Base-by-base conservation (phyloP, 2,113 vertebrate species). In the Cheilinus undulatus region DNA sequence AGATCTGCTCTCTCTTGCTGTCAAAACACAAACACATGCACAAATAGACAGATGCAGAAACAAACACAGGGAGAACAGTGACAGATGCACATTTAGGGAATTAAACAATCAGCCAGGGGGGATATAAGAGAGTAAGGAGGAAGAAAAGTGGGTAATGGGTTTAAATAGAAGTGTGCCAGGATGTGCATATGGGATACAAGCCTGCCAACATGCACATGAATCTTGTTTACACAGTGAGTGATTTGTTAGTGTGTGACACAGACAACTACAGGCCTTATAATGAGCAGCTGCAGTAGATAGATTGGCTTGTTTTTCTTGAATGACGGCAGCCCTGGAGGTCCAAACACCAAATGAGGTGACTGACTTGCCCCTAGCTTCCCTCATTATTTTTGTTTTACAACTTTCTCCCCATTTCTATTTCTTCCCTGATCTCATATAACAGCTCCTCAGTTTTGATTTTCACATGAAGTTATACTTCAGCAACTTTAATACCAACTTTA, bases 1-100 rank as follows among this genome's bases (percentile, higher is more conserved):
- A 87, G 88, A 91, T 84, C 83, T 71, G 73, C 80, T 82, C 52
- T 61, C 64, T 82, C 61, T 83, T 68, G 53, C 73, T 78, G 62
- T 86, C 82, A 84, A 82, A 76, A 81, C 51, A 59, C 57, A 60
- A 17, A 65, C 32, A 72, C 32, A 69, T 19, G 51, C 1, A 73
- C 52, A 45, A 23, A 20, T 30, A 38, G n/a, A n/a, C n/a, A n/a
- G n/a, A n/a, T n/a, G n/a, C n/a, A n/a, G n/a, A n/a, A n/a, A n/a
- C n/a, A n/a, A n/a, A n/a, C n/a, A n/a, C n/a, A n/a, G n/a, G n/a
- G n/a, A n/a, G n/a, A n/a, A n/a, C n/a, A n/a, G n/a, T n/a, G 22
- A 66, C 10, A 63, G 52, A 69, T 52, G 67, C 56, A 75, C 34
- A n/a, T n/a, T 79, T 78, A 82, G 82, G 82, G 84, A 87, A 86